Conservation (phyloP, 2,113 vertebrate species). For the Rhombomys opimus region DNA sequence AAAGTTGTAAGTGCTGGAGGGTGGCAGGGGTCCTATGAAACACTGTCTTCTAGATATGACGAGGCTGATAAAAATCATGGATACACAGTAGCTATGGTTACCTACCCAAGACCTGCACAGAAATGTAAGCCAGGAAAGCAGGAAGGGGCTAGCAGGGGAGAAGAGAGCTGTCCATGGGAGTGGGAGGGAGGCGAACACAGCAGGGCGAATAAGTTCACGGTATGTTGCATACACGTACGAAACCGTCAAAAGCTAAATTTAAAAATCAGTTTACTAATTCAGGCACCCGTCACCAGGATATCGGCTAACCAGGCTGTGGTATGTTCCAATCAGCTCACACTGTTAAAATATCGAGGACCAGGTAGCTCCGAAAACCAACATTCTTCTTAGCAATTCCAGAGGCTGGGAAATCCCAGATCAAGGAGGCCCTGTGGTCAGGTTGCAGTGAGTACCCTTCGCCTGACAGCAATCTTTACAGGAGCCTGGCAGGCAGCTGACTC, state of each 20-base stretch:
- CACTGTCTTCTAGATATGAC: background rate
- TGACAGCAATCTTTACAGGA: background rate
- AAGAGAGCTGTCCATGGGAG: too few species aligned
- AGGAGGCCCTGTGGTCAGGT: background rate
- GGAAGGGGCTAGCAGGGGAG: background rate
- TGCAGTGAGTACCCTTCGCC: background rate
- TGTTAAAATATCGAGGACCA: background rate
- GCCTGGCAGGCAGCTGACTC: background rate
- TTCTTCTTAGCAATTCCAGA: background rate
- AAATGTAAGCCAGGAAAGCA: too few species aligned
- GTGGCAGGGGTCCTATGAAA: background rate
- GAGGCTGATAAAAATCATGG: background rate
- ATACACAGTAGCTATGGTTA: background rate
- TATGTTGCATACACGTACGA: fast-evolving
- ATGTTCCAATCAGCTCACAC: background rate
- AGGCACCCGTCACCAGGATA: background rate
- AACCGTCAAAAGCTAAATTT: background rate
- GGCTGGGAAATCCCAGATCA: background rate
- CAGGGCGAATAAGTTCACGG: background rate
- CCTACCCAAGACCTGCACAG: background rate
- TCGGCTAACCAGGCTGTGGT: background rate
- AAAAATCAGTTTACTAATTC: background rate
- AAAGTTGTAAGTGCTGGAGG: background rate
- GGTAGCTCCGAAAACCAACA: background rate
- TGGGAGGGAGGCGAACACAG: background rate